These are phyloP conservation scores for Drosophila subpulchrella DNA, from an alignment of 1,140 invertebrate species.

Conservation along the genomic window DNA sequence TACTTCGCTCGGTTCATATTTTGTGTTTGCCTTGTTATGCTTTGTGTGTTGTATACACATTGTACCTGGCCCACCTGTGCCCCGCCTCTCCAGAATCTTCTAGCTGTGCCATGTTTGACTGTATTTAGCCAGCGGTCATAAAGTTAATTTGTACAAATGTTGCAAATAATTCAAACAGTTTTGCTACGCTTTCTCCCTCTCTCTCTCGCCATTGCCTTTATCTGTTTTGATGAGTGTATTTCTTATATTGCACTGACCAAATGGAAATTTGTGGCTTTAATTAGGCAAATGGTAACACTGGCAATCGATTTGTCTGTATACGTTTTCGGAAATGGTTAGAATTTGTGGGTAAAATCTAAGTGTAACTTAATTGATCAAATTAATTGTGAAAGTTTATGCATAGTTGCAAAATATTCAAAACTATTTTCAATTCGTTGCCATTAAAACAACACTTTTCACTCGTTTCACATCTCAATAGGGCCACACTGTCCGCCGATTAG, in stretches of 20 bases:
- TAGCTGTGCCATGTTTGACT: slow-evolving; percentile 70
- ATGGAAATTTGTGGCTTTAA: not conserved
- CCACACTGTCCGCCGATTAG: slow-evolving; percentile 32
- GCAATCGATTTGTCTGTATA: no score
- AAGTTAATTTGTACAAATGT: slow-evolving; percentile 83
- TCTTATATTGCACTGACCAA: slow-evolving; percentile 23
- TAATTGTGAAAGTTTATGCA: no score
- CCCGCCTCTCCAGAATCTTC: slow-evolving; percentile 3
- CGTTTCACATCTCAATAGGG: not conserved
- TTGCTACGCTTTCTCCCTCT: slow-evolving; percentile 16
- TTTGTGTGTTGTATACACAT: slow-evolving; percentile 82
- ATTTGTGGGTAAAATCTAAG: no score
- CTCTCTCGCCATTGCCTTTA: slow-evolving; percentile 9
- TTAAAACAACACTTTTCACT: not conserved
- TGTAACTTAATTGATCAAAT: no score
- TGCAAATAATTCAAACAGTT: slow-evolving; percentile 77
- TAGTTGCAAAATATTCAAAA: no score
- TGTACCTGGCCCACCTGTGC: slow-evolving; percentile 48
- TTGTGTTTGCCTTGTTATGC: slow-evolving; percentile 79
- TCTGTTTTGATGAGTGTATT: slow-evolving; percentile 42
- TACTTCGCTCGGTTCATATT: slow-evolving; percentile 47
- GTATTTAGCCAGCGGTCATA: slow-evolving; percentile 82
- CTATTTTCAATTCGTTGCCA: not conserved
- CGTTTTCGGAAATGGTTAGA: no score
- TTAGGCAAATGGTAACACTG: slow-evolving; percentile 5